Evolutionary conservation across 2,888 invertebrate genomes (phyloP).

Genomic region (Parnassius apollo): DNA sequence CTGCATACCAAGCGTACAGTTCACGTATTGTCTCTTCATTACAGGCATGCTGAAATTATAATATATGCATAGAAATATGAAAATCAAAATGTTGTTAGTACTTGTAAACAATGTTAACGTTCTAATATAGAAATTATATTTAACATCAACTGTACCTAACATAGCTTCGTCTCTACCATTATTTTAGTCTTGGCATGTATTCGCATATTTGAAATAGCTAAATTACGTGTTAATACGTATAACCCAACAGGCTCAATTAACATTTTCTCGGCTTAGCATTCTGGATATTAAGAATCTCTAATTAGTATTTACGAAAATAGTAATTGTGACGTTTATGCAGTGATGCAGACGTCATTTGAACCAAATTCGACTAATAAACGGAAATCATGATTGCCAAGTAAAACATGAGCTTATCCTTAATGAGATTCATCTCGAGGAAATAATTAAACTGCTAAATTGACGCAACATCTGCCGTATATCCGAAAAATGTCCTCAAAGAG

Average conservation of each 20-base stretch:
- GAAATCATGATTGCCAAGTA: slow-evolving; percentile 31
- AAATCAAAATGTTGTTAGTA: background rate
- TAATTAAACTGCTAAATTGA: slow-evolving; percentile 4
- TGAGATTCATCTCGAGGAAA: slow-evolving; percentile 30
- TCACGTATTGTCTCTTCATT: background rate
- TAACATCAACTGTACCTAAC: no score
- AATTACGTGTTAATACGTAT: slow-evolving; percentile 2
- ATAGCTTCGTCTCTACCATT: background rate
- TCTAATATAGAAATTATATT: no score
- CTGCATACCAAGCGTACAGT: background rate
- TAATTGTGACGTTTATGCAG: slow-evolving; percentile 32
- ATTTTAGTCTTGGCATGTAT: slow-evolving; percentile 1
- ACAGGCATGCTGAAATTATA: background rate
- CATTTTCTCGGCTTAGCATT: background rate
- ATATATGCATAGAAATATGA: no score
- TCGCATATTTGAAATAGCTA: slow-evolving; percentile 13
- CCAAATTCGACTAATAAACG: slow-evolving; percentile 38
- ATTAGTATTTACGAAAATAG: slow-evolving; percentile 16
- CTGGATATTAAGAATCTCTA: background rate
- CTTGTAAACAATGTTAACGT: no score
- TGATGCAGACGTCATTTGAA: slow-evolving; percentile 36
- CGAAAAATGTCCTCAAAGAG: slow-evolving; percentile 1
- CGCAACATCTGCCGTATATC: slow-evolving; percentile 9
- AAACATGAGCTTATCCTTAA: slow-evolving; percentile 11
- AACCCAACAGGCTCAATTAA: slow-evolving; percentile 9